These are phyloP conservation scores for Rostratula benghalensis DNA, from an alignment of 2,113 vertebrate genomes.

Conservation along the genomic window DNA sequence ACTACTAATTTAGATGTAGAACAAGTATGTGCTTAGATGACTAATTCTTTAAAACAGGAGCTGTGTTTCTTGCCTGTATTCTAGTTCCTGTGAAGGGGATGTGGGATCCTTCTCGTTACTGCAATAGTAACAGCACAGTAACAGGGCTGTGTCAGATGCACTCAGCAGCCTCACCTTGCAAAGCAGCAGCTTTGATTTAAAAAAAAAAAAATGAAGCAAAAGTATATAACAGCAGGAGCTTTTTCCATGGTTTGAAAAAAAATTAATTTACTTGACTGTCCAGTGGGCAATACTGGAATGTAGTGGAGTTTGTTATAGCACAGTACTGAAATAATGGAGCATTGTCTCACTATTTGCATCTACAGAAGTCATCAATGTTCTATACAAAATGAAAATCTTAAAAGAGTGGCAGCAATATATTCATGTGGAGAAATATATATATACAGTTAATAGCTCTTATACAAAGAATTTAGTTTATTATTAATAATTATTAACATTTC, in stretches of 20 bases:
- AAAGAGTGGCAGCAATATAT: background rate
- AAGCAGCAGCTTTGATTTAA: background rate
- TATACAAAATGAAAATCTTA: background rate
- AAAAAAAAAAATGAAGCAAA: background rate
- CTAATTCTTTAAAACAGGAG: background rate
- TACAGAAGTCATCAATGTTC: background rate
- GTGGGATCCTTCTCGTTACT: background rate
- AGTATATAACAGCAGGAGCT: background rate
- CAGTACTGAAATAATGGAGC: background rate
- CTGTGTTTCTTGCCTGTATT: background rate
- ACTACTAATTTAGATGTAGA: background rate
- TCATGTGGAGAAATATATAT: background rate
- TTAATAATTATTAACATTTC: background rate
- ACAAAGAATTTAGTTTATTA: background rate
- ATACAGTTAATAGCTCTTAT: background rate
- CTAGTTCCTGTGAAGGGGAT: accelerated
- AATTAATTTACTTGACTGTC: background rate
- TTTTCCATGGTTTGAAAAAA: background rate
- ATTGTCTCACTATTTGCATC: background rate
- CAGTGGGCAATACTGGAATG: background rate
- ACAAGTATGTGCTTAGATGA: background rate
- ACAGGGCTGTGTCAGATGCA: background rate
- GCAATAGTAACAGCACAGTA: background rate
- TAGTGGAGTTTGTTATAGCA: background rate
- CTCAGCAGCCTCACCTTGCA: background rate